Evolutionary conservation across 2,113 vertebrate genomes (phyloP), one percentile per base, ranked within the genome.

Genomic region (Actenoides lindsayi): DNA sequence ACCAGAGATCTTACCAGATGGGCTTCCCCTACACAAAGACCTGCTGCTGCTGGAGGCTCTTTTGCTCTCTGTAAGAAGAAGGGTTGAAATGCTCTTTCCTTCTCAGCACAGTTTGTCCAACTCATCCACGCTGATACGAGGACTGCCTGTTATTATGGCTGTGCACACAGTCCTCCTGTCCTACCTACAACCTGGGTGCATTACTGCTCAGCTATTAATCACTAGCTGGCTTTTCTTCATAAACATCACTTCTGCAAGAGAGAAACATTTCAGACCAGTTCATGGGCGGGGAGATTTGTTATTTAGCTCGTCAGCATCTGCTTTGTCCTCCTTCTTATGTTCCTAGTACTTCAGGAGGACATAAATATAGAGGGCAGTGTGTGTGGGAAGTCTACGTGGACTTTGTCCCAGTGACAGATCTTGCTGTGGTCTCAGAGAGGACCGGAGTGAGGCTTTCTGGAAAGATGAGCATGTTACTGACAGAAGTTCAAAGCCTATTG

Each of bases 81-180:
- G 33, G 18, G 24, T 2, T 46, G 37, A 67, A 75, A 41, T 15
- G 37, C 12, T 20, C 73, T 87, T 84, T 27, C 51, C 75, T 74
- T n/a, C 83, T 41, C 35, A 19, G 53, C 25, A 5, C 10, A 21
- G 31, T 16, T 86, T 83, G 60, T 46, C 54, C 80, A 81, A 21
- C 64, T 42, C 86, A 53, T 35, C 16, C 77, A 17, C 2, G 3
- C 12, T 13, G 64, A 46, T 5, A n/a, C 0, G 1, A 63, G 8
- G 44, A 73, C 69, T 69, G 14, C 33, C 51, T 31, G 5, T 53
- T 33, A 44, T 28, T 69, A 46, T 27, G 57, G 79, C 79, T 74
- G 20, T 48, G 25, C 3, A 0, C 13, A 31, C 37, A 9, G 39
- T 51, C 67, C 77, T 70, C 30, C 5, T 16, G 11, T 31, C 44